Conservation (phyloP, 2,888 invertebrate species). For the Chrysina gloriosa region DNA sequence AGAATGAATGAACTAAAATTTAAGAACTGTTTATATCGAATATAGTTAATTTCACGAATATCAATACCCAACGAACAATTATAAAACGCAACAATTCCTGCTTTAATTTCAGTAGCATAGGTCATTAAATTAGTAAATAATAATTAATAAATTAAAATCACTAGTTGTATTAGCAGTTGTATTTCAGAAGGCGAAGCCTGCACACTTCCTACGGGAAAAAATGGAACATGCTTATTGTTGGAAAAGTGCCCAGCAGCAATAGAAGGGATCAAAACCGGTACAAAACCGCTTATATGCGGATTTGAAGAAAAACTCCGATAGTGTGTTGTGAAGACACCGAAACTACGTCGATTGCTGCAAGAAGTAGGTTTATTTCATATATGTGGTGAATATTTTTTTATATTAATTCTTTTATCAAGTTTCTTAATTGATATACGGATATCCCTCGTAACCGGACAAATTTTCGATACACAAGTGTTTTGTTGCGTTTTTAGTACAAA, state of each 20-base stretch:
- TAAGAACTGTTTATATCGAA: neutral
- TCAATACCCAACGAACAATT: neutral
- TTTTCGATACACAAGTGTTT: no score
- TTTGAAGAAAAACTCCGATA: neutral
- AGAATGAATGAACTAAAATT: no score
- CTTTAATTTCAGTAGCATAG: no score
- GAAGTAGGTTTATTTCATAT: neutral
- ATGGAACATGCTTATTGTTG: neutral
- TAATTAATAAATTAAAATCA: no score
- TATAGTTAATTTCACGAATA: neutral
- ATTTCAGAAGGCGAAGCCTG: conserved; percentile 2
- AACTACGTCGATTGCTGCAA: neutral
- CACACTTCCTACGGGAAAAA: neutral
- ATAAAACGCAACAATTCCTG: neutral
- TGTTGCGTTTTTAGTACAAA: no score
- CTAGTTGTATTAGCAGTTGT: neutral
- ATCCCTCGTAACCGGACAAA: no score
- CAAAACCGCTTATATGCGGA: neutral
- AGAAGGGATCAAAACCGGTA: neutral
- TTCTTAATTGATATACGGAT: no score
- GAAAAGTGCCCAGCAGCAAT: neutral
- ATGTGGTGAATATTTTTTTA: neutral
- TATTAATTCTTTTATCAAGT: no score
- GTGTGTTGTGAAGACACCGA: conserved; percentile 1
- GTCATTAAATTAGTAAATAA: no score